Percentiles rank a stretch among this genome's conserved stretches.
Conservation (phyloP, 2,888 invertebrate species). For the Drosophila barbarae region DNA sequence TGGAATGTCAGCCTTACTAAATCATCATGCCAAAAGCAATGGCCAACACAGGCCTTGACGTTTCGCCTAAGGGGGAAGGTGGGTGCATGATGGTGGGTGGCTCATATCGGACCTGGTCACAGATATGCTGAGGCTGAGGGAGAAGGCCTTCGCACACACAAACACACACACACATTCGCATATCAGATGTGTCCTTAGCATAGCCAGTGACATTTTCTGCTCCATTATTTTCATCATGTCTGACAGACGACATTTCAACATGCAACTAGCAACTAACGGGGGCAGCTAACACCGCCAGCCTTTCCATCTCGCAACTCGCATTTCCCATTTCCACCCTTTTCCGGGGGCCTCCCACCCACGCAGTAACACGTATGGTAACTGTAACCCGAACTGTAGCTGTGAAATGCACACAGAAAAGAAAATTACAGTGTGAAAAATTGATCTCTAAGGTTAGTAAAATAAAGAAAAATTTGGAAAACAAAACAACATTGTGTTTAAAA, state of each 20-base stretch:
- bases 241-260: conserved; percentile 74
- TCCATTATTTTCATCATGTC: conserved; percentile 74
- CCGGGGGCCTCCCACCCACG: background rate
- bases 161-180: conserved; percentile 21
- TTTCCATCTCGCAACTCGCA: conserved; percentile 20
- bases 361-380: conserved; percentile 52
- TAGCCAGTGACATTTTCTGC: conserved; percentile 72
- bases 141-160: conserved; percentile 8
- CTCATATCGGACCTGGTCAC: conserved; percentile 11
- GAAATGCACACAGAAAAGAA: conserved; percentile 5
- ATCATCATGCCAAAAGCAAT: conserved; percentile 61
- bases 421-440: background rate
- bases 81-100: background rate
- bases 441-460: background rate
- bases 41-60: conserved; percentile 51
- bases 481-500: too few species aligned
- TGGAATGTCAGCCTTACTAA: conserved; percentile 67
- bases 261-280: conserved; percentile 55
- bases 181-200: conserved; percentile 57
- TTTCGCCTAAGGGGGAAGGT: conserved; percentile 21
- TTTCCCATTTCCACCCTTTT: conserved; percentile 19
- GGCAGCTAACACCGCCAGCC: conserved; percentile 29
- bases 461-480: background rate
- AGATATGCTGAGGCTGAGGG: conserved; percentile 28
- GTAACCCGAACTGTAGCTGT: conserved; percentile 52